Base-by-base conservation (phyloP, 2,888 invertebrate species). In the Phasia obesa region DNA sequence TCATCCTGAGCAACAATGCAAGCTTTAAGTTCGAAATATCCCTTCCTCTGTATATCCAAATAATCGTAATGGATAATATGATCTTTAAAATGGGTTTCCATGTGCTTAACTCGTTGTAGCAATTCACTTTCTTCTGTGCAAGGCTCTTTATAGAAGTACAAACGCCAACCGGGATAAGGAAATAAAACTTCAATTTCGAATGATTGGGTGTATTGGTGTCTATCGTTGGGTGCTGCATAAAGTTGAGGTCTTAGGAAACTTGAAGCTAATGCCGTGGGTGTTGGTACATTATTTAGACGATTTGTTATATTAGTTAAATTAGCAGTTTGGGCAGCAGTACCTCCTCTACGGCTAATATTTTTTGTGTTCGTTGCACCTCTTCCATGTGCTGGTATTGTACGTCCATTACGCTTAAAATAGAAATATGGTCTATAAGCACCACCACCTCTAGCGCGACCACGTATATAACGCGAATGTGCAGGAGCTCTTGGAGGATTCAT, bases 111-210 rank as follows among this genome's bases (percentile, higher is more conserved):
- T 86, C 93, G 93, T 69, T 89, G 89, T 5, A 93, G 91, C 19
- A 93, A 90, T 0, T 91, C 89, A 11, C 92, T 93, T 35, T 92
- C 91, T 15, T 93, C 92, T 77, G 88, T 88, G 80, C 91, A 93
- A 64, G 90, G 93, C 92, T 95, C 94, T 71, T 93, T 92, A 44
- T 95, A 93, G 90, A 97, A 96, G 91, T 97, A 97, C 9, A 96
- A 91, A 85, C 94, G 94, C 96, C 97, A 97, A 21, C 94, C 94
- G 85, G 93, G 92, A 89, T 94, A 95, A 5, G 92, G 80, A 2
- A 31, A n/a, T 0, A 88, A 88, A 51, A 87, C 87, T 23, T 88
- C 86, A 9, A 88, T 87, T 3, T 86, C 77, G 0, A 90, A 49
- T 51, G 86, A 86, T 60, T 86, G 86, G 9, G 88, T 85, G 25